Percentiles rank a stretch among this genome's conserved stretches.
Conservation (phyloP, 2,113 vertebrate genomes). For the Aleadryas rufinucha region DNA sequence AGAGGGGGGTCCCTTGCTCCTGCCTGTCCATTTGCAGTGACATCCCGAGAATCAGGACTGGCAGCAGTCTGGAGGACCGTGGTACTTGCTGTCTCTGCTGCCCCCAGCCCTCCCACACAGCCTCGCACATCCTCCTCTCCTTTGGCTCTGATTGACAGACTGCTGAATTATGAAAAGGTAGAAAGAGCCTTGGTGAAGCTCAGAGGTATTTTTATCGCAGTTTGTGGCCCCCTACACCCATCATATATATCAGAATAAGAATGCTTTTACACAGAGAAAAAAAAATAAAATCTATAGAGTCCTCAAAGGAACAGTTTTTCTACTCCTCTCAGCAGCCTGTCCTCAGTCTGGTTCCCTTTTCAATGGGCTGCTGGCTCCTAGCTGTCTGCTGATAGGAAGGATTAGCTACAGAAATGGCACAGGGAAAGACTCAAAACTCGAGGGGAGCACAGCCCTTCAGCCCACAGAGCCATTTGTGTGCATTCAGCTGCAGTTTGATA, state of each 20-base stretch:
- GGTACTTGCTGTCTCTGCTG: not conserved
- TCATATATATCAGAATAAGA: constrained; percentile 4
- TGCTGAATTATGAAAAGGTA: constrained; percentile 60
- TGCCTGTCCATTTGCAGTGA: not conserved
- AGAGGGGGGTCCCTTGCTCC: not conserved
- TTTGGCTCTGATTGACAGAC: constrained; percentile 19
- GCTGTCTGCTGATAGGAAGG: constrained; percentile 54
- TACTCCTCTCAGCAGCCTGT: constrained; percentile 48
- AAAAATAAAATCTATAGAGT: constrained; percentile 52
- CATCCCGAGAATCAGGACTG: not conserved
- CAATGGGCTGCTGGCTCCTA: constrained; percentile 59
- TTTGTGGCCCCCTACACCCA: not conserved
- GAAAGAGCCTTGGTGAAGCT: constrained; percentile 33
- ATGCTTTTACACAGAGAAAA: constrained; percentile 6
- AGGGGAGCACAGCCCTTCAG: not conserved
- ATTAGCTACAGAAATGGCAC: constrained; percentile 47
- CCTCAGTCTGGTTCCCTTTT: not conserved
- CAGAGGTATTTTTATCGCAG: constrained; percentile 7
- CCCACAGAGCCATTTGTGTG: not conserved
- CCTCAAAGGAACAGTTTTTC: constrained; percentile 54
- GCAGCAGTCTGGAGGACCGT: not conserved
- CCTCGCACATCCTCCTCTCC: not conserved
- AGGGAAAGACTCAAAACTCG: not conserved
- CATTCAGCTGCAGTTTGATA: not conserved
- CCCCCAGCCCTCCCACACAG: not conserved